Conservation (phyloP, 1,140 invertebrate genomes). For the Ceratina japonica region DNA sequence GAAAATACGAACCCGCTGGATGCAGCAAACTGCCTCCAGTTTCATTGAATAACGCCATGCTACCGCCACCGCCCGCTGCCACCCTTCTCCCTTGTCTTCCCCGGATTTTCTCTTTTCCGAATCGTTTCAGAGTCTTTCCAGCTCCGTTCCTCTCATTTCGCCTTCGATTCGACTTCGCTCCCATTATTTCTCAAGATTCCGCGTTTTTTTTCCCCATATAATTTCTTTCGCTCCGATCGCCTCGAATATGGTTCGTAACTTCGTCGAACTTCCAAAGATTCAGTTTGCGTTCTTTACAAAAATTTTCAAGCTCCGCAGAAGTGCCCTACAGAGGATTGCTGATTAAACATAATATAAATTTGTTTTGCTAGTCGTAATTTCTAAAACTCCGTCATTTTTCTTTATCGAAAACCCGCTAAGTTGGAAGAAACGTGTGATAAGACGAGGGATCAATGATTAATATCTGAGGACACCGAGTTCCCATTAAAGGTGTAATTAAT, state of each 20-base stretch:
- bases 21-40: slow-evolving; percentile 48
- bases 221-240: slow-evolving; percentile 9
- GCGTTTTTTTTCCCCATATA: slow-evolving; percentile 31
- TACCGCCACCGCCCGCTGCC: background rate
- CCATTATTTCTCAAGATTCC: slow-evolving; percentile 32
- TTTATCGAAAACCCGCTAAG: background rate
- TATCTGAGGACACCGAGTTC: slow-evolving; percentile 33
- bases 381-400: background rate
- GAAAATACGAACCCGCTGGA: slow-evolving; percentile 67
- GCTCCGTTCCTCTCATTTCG: background rate
- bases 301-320: background rate
- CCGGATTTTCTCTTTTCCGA: slow-evolving; percentile 32
- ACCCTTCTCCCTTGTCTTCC: slow-evolving; percentile 20
- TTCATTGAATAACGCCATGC: slow-evolving; percentile 40
- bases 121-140: slow-evolving; percentile 28
- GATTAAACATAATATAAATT: background rate
- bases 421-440: background rate
- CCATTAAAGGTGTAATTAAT: slow-evolving; percentile 54
- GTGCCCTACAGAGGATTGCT: background rate
- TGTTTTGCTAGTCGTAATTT: background rate
- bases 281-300: background rate
- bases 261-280: background rate
- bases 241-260: background rate
- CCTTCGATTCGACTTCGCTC: slow-evolving; percentile 16
- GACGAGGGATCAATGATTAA: slow-evolving; percentile 45